Conservation (phyloP, 2,797 vertebrate species). For the Pseudochirops corinnae region DNA sequence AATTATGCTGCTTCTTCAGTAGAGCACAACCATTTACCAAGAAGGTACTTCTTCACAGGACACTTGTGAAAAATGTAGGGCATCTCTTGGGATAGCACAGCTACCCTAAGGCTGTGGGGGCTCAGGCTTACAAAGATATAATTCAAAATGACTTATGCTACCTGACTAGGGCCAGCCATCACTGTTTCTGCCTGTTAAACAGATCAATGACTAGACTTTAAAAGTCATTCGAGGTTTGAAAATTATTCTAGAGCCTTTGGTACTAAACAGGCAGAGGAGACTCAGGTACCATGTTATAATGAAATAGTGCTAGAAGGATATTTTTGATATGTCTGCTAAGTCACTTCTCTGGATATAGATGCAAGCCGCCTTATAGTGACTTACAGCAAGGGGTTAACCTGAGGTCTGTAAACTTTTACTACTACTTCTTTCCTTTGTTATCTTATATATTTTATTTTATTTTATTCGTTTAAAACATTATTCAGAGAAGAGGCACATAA, state of each 20-base stretch:
- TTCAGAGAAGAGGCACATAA: neutral
- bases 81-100: too few species aligned
- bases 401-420: neutral
- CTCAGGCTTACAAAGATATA: neutral
- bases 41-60: too few species aligned
- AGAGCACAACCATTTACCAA: too few species aligned
- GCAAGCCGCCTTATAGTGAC: neutral
- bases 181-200: neutral
- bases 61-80: too few species aligned
- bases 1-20: too few species aligned
- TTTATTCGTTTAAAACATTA: neutral
- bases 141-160: neutral
- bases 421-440: neutral
- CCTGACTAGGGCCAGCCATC: neutral
- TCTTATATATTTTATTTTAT: neutral
- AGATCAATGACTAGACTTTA: neutral
- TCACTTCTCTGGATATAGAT: neutral
- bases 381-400: neutral
- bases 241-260: neutral
- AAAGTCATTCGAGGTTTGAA: neutral
- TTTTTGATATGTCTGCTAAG: neutral
- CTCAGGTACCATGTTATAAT: neutral
- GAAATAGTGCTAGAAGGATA: neutral
- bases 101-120: neutral
- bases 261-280: neutral